Percentiles rank a stretch among this genome's conserved stretches.
These are phyloP conservation scores for Platerodrilus igneus DNA, from an alignment of 2,888 invertebrate species.

Conservation along the genomic window DNA sequence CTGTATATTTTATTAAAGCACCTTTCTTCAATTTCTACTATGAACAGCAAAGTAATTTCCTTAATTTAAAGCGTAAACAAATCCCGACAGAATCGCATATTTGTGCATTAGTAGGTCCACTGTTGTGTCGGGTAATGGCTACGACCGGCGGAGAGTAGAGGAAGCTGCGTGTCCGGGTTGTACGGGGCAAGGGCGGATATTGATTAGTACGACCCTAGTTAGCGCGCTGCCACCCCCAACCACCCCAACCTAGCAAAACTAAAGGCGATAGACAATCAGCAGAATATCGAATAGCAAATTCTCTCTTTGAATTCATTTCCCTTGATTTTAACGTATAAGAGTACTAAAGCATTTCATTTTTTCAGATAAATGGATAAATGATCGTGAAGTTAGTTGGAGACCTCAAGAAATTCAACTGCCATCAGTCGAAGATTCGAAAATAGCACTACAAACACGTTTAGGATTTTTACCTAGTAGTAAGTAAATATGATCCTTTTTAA, in stretches of 20 bases:
- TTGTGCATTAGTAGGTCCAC: slow-evolving; percentile 19
- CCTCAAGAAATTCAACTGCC: slow-evolving; percentile 46
- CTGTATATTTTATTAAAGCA: too few species aligned
- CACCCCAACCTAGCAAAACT: slow-evolving; percentile 24
- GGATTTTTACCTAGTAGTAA: slow-evolving; percentile 49
- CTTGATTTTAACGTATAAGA: background rate
- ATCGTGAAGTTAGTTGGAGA: slow-evolving; percentile 49
- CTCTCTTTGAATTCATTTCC: slow-evolving; percentile 1
- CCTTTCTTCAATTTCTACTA: too few species aligned
- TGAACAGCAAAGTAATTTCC: too few species aligned
- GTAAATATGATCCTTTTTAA: slow-evolving; percentile 27
- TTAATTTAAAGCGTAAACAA: too few species aligned
- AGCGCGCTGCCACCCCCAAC: slow-evolving; percentile 39
- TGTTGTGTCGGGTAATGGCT: slow-evolving; percentile 38
- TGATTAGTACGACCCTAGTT: slow-evolving; percentile 51
- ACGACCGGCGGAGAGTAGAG: too few species aligned
- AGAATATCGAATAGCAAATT: slow-evolving; percentile 15
- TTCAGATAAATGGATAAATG: slow-evolving; percentile 51
- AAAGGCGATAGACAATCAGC: slow-evolving; percentile 28
- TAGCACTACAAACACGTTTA: slow-evolving; percentile 47
- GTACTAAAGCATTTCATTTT: slow-evolving; percentile 21
- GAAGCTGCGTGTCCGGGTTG: slow-evolving; percentile 39
- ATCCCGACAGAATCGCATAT: slow-evolving; percentile 14
- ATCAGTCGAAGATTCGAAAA: slow-evolving; percentile 47
- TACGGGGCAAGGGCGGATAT: slow-evolving; percentile 40